Percentiles rank a stretch among this genome's conserved stretches.
Conservation (phyloP, 2,888 invertebrate species). For the Amphipyra berbera region DNA sequence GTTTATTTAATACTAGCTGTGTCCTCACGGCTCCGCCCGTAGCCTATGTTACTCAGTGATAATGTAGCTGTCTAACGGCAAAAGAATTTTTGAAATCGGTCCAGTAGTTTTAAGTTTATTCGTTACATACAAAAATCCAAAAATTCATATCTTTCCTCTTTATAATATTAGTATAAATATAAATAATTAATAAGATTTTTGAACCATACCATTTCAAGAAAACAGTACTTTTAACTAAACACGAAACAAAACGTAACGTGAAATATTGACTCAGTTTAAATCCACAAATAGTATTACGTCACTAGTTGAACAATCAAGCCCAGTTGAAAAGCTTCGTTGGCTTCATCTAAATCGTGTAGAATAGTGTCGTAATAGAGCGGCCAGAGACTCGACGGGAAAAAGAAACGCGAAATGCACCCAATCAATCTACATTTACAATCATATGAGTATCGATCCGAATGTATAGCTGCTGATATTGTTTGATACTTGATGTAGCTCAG, state of each 20-base stretch:
- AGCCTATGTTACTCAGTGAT: no score
- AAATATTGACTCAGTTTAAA: slow-evolving; percentile 10
- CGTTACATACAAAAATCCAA: no score
- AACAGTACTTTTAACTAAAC: no score
- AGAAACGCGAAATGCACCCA: slow-evolving; percentile 83
- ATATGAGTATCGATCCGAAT: slow-evolving; percentile 83
- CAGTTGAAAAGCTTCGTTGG: slow-evolving; percentile 52
- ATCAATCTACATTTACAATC: slow-evolving; percentile 89
- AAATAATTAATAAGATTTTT: no score
- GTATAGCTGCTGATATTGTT: slow-evolving; percentile 41
- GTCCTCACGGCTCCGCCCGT: no score
- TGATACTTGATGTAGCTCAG: slow-evolving; percentile 61
- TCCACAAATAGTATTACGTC: slow-evolving; percentile 13
- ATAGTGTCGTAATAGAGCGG: slow-evolving; percentile 80
- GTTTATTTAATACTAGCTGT: no score
- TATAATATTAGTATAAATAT: no score
- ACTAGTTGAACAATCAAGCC: slow-evolving; percentile 45
- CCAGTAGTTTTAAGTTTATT: no score
- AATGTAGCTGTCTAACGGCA: no score
- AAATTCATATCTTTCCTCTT: no score
- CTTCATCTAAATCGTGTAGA: slow-evolving; percentile 72
- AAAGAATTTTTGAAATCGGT: no score
- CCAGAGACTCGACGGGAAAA: slow-evolving; percentile 75
- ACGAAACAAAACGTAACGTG: not conserved
- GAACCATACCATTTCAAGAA: not conserved